Base-by-base conservation (phyloP, 2,113 vertebrate species). In the Oxygymnocypris stewartii region DNA sequence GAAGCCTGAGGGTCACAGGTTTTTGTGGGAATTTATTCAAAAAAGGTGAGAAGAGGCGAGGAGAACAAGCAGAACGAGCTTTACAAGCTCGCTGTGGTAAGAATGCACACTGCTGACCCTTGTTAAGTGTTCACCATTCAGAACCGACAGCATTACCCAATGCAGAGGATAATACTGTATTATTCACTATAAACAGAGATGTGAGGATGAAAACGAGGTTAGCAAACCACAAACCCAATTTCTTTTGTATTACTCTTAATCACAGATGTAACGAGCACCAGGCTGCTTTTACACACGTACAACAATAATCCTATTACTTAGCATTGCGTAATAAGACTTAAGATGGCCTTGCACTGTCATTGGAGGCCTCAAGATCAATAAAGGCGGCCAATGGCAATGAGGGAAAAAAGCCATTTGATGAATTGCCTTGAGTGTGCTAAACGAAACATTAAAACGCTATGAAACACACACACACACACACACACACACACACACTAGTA, bases 191-290 rank as follows among this genome's bases (percentile, higher is more conserved):
- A 69, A 81, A 80, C 25, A 54, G 40, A 86, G 42, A 78, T 13
- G 13, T 28, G 65, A 83, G 47, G 25, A 37, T 67, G 78, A 80
- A 25, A 49, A 59, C 6, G 16, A 54, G 51, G 84, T 86, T 86
- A 86, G 74, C 61, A 79, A 28, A 79, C 71, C 44, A 65, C 47
- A 61, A 85, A 65, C 65, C 31, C 74, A 65, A 75, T 86, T 88
- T 84, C 86, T 79, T 79, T 63, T 4, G 49, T 14, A 44, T 35
- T 59, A 51, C 78, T 69, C 47, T 82, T 28, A 47, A 51, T 77
- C 42, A 40, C 80, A 71, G 61, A 54, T 87, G 47, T 85, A 87
- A 86, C 88, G 71, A 87, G 76, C 77, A 87, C 65, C 67, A 85
- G 37, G 79, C 84, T 69, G 84, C 75, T 61, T 59, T 82, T 49